These are phyloP conservation scores for Cephalotes varians DNA, from an alignment of 2,888 invertebrate species.

Conservation along the genomic window DNA sequence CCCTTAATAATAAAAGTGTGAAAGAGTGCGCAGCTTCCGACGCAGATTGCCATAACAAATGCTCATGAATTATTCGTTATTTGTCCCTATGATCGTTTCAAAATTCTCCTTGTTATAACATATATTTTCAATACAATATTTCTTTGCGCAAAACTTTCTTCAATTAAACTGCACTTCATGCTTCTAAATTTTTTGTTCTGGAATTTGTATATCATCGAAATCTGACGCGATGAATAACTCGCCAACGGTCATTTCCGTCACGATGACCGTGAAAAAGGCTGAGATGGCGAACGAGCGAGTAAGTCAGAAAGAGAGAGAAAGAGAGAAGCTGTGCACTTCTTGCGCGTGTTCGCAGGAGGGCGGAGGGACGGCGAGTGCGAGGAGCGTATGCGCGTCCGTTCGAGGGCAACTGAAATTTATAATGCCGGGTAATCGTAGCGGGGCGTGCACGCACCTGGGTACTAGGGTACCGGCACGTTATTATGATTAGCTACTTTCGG, in stretches of 20 bases:
- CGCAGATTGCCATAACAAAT: not conserved
- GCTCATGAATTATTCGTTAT: not conserved
- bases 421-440: constrained; percentile 80
- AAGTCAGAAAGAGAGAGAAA: not conserved
- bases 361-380: constrained; percentile 13
- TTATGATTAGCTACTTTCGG: constrained; percentile 85
- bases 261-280: constrained; percentile 19
- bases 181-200: not conserved
- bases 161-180: not conserved
- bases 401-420: constrained; percentile 82
- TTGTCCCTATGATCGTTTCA: not conserved
- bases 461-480: constrained; percentile 82
- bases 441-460: constrained; percentile 82
- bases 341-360: constrained; percentile 35
- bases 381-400: constrained; percentile 64
- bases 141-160: not conserved
- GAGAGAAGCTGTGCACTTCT: constrained; percentile 9
- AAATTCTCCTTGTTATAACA: not conserved
- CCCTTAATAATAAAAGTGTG: not conserved
- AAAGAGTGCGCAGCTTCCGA: constrained; percentile 1
- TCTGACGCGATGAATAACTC: not conserved
- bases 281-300: not conserved
- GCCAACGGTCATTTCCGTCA: constrained; percentile 21
- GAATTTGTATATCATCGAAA: not conserved
- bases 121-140: not conserved